These are phyloP conservation scores for Cepphus grylle DNA, from an alignment of 2,113 vertebrate genomes.

Conservation along the genomic window DNA sequence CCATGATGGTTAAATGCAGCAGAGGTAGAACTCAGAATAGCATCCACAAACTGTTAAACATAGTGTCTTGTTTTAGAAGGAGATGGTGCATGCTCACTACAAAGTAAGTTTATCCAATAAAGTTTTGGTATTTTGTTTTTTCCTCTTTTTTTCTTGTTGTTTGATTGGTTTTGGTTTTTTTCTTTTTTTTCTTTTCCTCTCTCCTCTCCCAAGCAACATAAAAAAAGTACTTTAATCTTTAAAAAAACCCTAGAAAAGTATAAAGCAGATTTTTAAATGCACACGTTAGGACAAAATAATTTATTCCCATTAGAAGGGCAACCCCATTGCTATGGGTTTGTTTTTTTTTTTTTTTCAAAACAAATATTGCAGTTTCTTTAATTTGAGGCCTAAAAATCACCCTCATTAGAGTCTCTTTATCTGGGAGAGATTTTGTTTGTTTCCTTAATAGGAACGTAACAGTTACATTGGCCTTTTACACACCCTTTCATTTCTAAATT, in stretches of 20 bases:
- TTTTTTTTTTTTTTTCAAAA: not conserved
- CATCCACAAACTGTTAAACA: not conserved
- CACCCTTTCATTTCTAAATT: not conserved
- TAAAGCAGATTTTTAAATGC: not conserved
- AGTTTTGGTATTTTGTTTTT: not conserved
- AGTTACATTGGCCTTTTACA: not conserved
- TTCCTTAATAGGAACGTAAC: not conserved
- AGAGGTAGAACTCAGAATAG: not conserved
- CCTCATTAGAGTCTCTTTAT: not conserved
- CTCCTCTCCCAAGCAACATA: not conserved
- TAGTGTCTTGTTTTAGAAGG: not conserved
- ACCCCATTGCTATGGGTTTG: not conserved
- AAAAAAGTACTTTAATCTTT: not conserved
- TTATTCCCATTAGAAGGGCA: not conserved
- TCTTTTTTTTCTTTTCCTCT: not conserved
- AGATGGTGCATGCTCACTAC: not conserved
- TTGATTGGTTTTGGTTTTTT: not conserved
- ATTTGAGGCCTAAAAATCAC: not conserved
- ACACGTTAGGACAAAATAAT: not conserved
- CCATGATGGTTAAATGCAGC: not conserved
- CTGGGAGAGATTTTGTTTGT: not conserved
- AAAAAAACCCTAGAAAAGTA: rapidly evolving
- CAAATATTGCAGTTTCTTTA: not conserved
- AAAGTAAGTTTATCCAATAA: not conserved
- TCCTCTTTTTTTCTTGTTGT: not conserved